Evolutionary conservation across 2,113 vertebrate genomes (phyloP).

Genomic region (Hyaena hyaena): DNA sequence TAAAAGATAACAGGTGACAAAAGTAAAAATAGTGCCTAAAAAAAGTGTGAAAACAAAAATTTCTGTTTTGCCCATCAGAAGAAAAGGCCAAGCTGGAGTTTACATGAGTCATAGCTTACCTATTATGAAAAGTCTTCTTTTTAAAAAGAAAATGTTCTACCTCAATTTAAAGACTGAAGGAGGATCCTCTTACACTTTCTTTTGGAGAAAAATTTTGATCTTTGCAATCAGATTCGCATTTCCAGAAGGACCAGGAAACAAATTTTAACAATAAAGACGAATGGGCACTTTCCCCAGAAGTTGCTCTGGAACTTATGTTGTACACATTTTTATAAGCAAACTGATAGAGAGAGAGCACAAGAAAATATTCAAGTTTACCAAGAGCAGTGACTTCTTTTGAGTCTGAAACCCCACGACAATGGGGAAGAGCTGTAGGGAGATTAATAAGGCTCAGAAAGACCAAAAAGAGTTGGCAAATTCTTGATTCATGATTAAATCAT

Average conservation of each 20-base stretch:
- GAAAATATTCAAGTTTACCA: not conserved
- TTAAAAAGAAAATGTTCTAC: not conserved
- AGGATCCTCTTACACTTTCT: not conserved
- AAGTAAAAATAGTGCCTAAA: not conserved
- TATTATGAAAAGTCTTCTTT: not conserved
- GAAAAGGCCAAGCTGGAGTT: not conserved
- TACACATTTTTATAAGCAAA: not conserved
- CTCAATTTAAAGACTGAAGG: not conserved
- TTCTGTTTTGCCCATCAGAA: not conserved
- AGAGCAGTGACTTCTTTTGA: not conserved
- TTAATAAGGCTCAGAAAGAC: not conserved
- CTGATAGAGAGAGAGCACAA: not conserved
- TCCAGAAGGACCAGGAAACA: not conserved
- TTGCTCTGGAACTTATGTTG: not conserved
- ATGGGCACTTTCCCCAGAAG: not conserved
- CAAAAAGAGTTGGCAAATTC: not conserved
- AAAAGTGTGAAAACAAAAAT: not conserved
- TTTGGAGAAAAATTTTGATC: slow-evolving; percentile 24
- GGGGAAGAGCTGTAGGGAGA: not conserved
- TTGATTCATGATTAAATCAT: no score
- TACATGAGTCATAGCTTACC: not conserved
- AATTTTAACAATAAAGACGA: not conserved
- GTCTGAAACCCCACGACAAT: not conserved
- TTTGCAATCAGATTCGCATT: not conserved
- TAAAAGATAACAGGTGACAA: not conserved